A percentile compares a stretch with the other conserved stretches of the same genome.
Conservation (phyloP, 2,797 vertebrate genomes). For the Diglossa cyanea region DNA sequence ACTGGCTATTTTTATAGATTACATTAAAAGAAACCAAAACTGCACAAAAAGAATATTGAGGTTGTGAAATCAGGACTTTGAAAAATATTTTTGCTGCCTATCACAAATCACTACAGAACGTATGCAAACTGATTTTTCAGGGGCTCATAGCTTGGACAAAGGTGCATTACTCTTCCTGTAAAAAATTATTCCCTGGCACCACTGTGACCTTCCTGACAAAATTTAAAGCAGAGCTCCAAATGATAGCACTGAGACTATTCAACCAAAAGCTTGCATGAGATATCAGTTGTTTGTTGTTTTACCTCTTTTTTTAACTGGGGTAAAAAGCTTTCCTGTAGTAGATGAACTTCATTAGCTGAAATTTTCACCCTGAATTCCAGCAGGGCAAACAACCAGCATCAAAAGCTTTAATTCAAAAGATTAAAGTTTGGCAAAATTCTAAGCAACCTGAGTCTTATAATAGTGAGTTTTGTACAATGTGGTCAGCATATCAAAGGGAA, state of each 20-base stretch:
- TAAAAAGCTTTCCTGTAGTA: background rate
- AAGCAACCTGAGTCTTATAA: background rate
- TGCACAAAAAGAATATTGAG: background rate
- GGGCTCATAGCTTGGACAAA: background rate
- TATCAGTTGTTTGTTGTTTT: background rate
- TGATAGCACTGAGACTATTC: background rate
- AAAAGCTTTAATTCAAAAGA: background rate
- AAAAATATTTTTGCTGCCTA: background rate
- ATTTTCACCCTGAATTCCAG: background rate
- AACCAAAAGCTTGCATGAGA: background rate
- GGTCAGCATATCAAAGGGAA: slow-evolving; percentile 16
- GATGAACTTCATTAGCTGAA: background rate
- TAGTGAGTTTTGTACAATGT: background rate
- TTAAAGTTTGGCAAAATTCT: slow-evolving; percentile 2
- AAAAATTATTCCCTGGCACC: background rate
- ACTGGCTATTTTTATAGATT: slow-evolving; percentile 46
- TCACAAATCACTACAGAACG: background rate
- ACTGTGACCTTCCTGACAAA: background rate
- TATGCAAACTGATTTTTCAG: background rate
- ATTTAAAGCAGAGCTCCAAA: background rate
- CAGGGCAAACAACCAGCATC: background rate
- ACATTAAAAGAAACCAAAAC: background rate
- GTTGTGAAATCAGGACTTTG: background rate
- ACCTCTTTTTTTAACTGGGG: background rate
- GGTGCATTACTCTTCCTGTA: background rate